Base-by-base conservation (phyloP, 2,797 vertebrate species). In the Hafferia zeledoni region DNA sequence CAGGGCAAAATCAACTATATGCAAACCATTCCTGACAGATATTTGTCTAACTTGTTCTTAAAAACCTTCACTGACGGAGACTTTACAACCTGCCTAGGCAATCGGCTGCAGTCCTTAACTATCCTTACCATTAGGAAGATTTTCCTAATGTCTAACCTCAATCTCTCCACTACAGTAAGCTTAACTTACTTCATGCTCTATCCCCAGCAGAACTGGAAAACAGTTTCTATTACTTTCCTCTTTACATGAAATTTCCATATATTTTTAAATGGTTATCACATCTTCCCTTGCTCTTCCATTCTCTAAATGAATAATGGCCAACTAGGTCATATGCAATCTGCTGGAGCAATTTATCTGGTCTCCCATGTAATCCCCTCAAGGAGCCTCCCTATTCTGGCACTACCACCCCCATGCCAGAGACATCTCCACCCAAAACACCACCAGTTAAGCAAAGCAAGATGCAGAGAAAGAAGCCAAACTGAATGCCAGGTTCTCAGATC, bases 11-110 rank as follows among this genome's bases (percentile, higher is more conserved):
- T 49, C 94, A 94, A 16, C 90, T 63, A n/a, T 41, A 93, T 70
- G 90, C 91, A 95, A 96, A 96, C 83, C 74, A 82, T 49, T 96
- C 67, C 90, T 95, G 95, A 96, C 96, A 95, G 85, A 63, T 94
- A 95, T 94, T 96, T 95, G 91, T 93, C 93, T 91, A 94, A 94
- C 93, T 95, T 90, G 94, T 56, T 95, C 91, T 96, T 81, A 87
- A 95, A 95, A 95, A 89, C 67, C 83, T 90, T 88, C 91, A 87
- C 85, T 84, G 91, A 80, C 3, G 3, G 85, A 90, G 93, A 81
- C 85, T 96, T 65, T 82, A 83, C 83, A 95, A 95, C 31, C 67
- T 94, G 94, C 95, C 83, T 44, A 96, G 95, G 96, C 96, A 91
- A 93, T 72, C 0, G 0, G 59, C 83, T 91, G 80, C 69, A 91